These are phyloP conservation scores for Melinopterus prodromus DNA, from an alignment of 2,888 invertebrate genomes.

Conservation along the genomic window DNA sequence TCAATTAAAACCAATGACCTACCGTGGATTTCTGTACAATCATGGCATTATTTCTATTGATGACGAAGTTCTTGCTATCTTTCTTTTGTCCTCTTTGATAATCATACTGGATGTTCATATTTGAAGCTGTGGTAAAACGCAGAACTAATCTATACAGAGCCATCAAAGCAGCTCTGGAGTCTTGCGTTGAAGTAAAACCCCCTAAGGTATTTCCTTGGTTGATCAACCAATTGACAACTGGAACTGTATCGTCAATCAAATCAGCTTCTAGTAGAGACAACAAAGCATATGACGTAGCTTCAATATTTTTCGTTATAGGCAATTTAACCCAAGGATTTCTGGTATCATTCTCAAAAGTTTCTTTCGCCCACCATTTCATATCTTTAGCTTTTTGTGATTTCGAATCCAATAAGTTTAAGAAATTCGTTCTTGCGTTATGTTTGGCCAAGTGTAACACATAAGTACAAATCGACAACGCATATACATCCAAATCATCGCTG, in stretches of 20 bases:
- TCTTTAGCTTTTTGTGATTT: slow-evolving; percentile 64
- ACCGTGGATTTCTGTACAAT: slow-evolving; percentile 84
- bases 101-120: slow-evolving; percentile 56
- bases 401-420: slow-evolving; percentile 68
- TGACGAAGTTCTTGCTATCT: slow-evolving; percentile 68
- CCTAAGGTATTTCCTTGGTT: slow-evolving; percentile 74
- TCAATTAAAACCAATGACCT: slow-evolving; percentile 45
- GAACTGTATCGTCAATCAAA: slow-evolving; percentile 63
- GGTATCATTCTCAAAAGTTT: slow-evolving; percentile 61
- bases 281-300: slow-evolving; percentile 89
- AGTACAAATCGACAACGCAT: slow-evolving; percentile 78
- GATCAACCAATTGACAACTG: slow-evolving; percentile 77
- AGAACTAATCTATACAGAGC: slow-evolving; percentile 74
- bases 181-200: slow-evolving; percentile 78
- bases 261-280: slow-evolving; percentile 70
- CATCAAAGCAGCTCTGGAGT: slow-evolving; percentile 78
- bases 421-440: slow-evolving; percentile 73
- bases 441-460: slow-evolving; percentile 80
- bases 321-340: slow-evolving; percentile 72
- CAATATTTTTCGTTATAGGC: slow-evolving; percentile 79
- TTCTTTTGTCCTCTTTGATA: slow-evolving; percentile 52
- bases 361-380: slow-evolving; percentile 82
- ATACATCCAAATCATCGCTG: slow-evolving; percentile 72
- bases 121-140: slow-evolving; percentile 64
- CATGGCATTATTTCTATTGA: slow-evolving; percentile 80